Percentiles rank a stretch among this genome's conserved stretches.
Evolutionary conservation across 2,797 vertebrate genomes (phyloP).

Genomic region (Caiman crocodilus): DNA sequence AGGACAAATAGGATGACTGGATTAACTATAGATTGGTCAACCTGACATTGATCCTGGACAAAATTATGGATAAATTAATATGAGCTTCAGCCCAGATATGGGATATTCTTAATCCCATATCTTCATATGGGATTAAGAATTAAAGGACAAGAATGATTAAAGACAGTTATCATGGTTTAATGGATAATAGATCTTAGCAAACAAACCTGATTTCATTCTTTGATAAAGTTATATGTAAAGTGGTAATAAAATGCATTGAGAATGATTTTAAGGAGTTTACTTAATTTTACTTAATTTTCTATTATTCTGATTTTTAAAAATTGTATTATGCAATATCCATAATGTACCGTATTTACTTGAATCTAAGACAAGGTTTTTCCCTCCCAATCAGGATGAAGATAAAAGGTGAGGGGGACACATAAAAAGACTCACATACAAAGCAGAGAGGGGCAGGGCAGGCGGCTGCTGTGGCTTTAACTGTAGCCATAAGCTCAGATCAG

Average conservation of each 20-base stretch:
- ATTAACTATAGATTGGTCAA: neutral
- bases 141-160: neutral
- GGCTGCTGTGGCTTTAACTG: no score
- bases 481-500: no score
- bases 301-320: neutral
- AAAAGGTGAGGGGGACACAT: no score
- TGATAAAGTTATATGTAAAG: neutral
- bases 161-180: neutral
- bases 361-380: no score
- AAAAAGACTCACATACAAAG: no score
- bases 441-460: no score
- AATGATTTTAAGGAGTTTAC: neutral
- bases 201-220: neutral
- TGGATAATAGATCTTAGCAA: neutral
- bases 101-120: no score
- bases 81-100: neutral
- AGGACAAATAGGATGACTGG: neutral
- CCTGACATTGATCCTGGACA: neutral
- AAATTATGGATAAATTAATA: neutral
- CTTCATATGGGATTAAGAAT: neutral
- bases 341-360: neutral
- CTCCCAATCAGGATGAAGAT: no score
- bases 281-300: no score
- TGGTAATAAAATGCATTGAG: neutral
- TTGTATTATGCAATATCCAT: neutral